A percentile compares a stretch with the other conserved stretches of the same genome.
These are phyloP conservation scores for Aradophagus sp. DNA, from an alignment of 1,140 invertebrate species.

Conservation along the genomic window DNA sequence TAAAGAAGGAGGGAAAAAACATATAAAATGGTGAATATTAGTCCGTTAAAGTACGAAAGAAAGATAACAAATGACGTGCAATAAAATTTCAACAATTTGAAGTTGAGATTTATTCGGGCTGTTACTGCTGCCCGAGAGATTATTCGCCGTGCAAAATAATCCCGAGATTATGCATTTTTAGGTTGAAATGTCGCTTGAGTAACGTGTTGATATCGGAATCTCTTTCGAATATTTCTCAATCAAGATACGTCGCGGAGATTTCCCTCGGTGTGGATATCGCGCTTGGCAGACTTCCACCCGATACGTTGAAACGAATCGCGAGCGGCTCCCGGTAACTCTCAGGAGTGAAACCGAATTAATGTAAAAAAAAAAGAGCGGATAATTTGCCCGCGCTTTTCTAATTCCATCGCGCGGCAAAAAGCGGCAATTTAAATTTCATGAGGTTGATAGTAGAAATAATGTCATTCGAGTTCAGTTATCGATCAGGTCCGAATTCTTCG, in stretches of 20 bases:
- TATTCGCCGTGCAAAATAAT: too few relatives aligned
- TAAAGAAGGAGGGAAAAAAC: too few relatives aligned
- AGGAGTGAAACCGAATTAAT: conserved; percentile 45
- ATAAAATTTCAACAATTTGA: too few relatives aligned
- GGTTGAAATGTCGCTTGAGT: conserved; percentile 21
- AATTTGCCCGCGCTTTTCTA: conserved; percentile 45
- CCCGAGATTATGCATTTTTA: too few relatives aligned
- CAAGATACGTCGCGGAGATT: conserved; percentile 31
- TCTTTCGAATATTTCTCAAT: conserved; percentile 34
- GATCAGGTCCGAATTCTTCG: conserved; percentile 9
- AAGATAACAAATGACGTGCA: too few relatives aligned
- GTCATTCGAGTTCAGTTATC: conserved; percentile 22
- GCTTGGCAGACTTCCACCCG: conserved; percentile 39
- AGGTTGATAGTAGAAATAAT: conserved; percentile 20
- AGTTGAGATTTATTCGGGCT: too few relatives aligned
- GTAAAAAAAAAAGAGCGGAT: conserved; percentile 35
- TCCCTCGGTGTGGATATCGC: conserved; percentile 36
- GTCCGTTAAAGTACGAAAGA: too few relatives aligned
- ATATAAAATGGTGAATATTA: too few relatives aligned
- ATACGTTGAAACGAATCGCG: conserved; percentile 48
- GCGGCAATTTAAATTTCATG: conserved; percentile 40
- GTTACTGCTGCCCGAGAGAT: too few relatives aligned
- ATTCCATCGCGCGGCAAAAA: conserved; percentile 25
- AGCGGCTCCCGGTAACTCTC: conserved; percentile 39
- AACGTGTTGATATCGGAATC: conserved; percentile 47